Evolutionary conservation across 1,140 invertebrate genomes (phyloP).

Genomic region (Macrostomum lignano): DNA sequence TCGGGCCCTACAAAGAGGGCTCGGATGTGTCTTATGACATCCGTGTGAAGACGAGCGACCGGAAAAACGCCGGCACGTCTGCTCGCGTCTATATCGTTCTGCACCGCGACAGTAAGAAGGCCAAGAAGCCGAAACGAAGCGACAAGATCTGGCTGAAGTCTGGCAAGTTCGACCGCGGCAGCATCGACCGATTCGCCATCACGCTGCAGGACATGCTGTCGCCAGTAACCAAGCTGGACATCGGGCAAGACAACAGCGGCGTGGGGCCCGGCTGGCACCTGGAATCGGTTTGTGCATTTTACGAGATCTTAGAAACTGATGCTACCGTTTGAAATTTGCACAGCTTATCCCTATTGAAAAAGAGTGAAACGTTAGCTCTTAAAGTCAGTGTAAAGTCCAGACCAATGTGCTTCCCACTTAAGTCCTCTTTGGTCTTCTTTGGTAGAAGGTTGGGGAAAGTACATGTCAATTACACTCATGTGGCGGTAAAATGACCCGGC

Average conservation of each 20-base stretch:
- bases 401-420: too few relatives aligned
- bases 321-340: background rate
- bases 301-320: background rate
- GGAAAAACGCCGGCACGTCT: slow-evolving; percentile 17
- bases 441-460: too few relatives aligned
- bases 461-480: too few relatives aligned
- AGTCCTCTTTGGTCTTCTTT: too few relatives aligned
- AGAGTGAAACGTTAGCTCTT: too few relatives aligned
- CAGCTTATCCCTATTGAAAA: background rate
- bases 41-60: slow-evolving; percentile 20
- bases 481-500: too few relatives aligned
- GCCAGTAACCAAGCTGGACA: slow-evolving; percentile 18
- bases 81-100: slow-evolving; percentile 17
- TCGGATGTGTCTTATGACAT: too few relatives aligned
- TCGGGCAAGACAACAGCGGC: slow-evolving; percentile 25
- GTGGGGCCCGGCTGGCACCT: slow-evolving; percentile 20
- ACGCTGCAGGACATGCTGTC: slow-evolving; percentile 17
- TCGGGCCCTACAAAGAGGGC: too few relatives aligned
- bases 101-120: slow-evolving; percentile 23
- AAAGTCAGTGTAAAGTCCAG: too few relatives aligned
- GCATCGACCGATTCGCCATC: slow-evolving; percentile 20
- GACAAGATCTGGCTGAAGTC: slow-evolving; percentile 22
- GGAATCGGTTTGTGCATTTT: slow-evolving; percentile 11
- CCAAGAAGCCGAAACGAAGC: slow-evolving; percentile 12
- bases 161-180: slow-evolving; percentile 18